Conservation (phyloP, 2,888 invertebrate species). For the Monopis laevigella region DNA sequence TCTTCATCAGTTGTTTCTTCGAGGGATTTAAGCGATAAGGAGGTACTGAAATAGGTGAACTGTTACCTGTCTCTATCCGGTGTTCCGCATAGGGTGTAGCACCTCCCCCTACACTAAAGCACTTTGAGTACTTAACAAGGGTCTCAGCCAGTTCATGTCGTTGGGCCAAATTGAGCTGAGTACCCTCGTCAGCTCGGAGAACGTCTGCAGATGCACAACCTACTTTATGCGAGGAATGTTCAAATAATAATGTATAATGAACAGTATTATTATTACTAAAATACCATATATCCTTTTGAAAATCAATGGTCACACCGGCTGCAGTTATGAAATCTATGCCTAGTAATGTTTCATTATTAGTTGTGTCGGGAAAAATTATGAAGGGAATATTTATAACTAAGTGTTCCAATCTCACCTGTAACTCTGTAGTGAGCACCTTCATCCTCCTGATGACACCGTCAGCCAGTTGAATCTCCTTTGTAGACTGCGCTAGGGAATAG, state of each 20-base stretch:
- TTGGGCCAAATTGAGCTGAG: not conserved
- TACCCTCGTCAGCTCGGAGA: constrained; percentile 7
- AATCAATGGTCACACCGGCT: constrained; percentile 14
- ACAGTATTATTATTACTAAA: constrained; percentile 3
- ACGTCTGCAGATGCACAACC: not conserved
- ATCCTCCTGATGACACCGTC: constrained; percentile 2
- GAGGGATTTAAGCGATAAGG: constrained; percentile 27
- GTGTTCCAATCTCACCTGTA: not conserved
- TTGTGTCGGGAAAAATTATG: constrained; percentile 8
- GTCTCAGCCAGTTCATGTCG: not conserved
- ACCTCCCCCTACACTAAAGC: constrained; percentile 18
- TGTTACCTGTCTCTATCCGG: constrained; percentile 23
- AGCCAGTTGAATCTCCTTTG: constrained; percentile 7
- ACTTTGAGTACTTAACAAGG: not conserved
- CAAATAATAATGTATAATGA: not conserved
- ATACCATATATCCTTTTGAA: constrained; percentile 13
- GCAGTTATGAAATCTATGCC: constrained; percentile 18
- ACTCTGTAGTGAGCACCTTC: constrained; percentile 5
- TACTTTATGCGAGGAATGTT: not conserved
- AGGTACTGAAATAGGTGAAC: constrained; percentile 26
- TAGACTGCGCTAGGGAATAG: not conserved
- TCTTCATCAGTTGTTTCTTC: constrained; percentile 21
- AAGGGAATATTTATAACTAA: constrained; percentile 7
- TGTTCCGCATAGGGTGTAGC: constrained; percentile 20
- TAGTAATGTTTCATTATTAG: constrained; percentile 15